Conservation (phyloP, 1,140 invertebrate species). For the Panonychus citri region DNA sequence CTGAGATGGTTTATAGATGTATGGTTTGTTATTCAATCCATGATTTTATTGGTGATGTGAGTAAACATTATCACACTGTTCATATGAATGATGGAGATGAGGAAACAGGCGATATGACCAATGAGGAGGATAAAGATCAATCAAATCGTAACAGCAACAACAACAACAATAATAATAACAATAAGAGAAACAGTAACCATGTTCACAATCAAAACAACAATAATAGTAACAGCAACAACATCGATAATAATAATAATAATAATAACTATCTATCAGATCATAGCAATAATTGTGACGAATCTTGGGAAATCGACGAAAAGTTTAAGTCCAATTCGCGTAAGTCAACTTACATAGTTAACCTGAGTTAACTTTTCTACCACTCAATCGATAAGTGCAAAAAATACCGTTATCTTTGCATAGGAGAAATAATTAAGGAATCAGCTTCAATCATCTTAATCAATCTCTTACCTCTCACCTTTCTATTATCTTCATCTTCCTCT, state of each 20-base stretch:
- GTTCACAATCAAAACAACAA: neutral
- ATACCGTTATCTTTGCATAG: too few relatives aligned
- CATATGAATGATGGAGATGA: constrained; percentile 1
- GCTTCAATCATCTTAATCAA: too few relatives aligned
- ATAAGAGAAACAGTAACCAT: neutral
- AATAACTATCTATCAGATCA: neutral
- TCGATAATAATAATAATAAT: neutral
- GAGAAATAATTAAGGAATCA: too few relatives aligned
- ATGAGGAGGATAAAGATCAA: neutral
- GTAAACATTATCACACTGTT: constrained; percentile 6
- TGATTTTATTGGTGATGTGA: constrained; percentile 4
- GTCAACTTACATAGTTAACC: neutral
- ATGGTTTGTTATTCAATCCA: constrained; percentile 7
- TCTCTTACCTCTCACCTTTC: too few relatives aligned
- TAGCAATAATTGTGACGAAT: neutral
- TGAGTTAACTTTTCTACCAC: neutral
- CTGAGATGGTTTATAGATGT: constrained; percentile 12
- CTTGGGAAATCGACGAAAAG: neutral
- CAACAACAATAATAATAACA: neutral
- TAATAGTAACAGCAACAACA: neutral
- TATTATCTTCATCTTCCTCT: too few relatives aligned
- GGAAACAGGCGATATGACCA: neutral
- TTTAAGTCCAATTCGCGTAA: neutral
- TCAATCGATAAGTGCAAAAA: too few relatives aligned
- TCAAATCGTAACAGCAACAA: neutral